A percentile compares a stretch with the other conserved stretches of the same genome.
Evolutionary conservation across 2,797 vertebrate genomes (phyloP).

Genomic region (Ctenochaetus hawaiiensis): DNA sequence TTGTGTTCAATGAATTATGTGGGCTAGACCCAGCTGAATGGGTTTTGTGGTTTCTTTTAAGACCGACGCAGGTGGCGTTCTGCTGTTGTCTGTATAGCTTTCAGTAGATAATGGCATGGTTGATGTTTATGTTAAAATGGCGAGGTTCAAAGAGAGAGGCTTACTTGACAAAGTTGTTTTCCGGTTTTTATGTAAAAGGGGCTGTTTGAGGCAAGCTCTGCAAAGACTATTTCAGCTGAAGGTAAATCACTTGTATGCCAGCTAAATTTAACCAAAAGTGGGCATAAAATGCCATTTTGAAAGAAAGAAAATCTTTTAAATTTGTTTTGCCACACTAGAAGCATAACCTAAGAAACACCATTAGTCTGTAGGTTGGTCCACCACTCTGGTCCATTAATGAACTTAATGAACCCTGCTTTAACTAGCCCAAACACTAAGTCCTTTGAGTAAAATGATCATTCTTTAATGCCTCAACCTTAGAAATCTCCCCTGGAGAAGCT

Average conservation of each 20-base stretch:
- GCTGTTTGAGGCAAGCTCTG: constrained; percentile 50
- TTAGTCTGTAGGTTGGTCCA: too few species aligned
- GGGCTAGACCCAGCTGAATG: constrained; percentile 67
- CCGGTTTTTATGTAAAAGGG: constrained; percentile 50
- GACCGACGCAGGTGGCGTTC: constrained; percentile 73
- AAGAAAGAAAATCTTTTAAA: not conserved
- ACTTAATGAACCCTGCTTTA: not conserved
- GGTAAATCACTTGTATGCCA: constrained; percentile 20
- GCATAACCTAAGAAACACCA: not conserved
- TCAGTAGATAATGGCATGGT: constrained; percentile 71
- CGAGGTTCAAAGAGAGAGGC: constrained; percentile 66
- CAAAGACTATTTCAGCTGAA: constrained; percentile 24
- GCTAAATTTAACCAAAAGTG: not conserved
- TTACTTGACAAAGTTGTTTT: constrained; percentile 60
- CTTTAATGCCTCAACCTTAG: constrained; percentile 18
- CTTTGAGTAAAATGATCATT: constrained; percentile 8
- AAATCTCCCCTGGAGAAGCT: constrained; percentile 14
- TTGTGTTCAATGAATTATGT: constrained; percentile 64
- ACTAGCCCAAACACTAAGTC: not conserved
- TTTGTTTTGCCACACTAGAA: not conserved
- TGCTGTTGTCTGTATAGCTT: constrained; percentile 59
- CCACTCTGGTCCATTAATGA: too few species aligned
- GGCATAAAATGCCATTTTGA: too few species aligned
- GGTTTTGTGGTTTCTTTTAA: constrained; percentile 79
- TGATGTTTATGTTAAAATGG: constrained; percentile 72